Evolutionary conservation across 1,140 invertebrate species (phyloP), one percentile per base, ranked within the genome.

Genomic region (Hypothenemus hampei): DNA sequence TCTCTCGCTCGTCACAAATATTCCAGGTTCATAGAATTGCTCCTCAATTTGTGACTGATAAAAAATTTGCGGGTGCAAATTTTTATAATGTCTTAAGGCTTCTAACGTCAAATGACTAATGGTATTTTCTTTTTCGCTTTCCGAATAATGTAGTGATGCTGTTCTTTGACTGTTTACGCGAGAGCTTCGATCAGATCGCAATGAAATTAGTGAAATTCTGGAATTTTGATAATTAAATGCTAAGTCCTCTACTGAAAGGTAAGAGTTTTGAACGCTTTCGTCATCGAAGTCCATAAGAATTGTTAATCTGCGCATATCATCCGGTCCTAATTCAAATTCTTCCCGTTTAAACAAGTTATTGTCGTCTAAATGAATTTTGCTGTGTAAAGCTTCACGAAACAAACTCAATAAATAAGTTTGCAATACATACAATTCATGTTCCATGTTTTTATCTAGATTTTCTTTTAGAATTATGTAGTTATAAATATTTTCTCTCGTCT

Each of bases 11-110:
- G 67, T 62, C 6, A 51, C 40, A 21, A 62, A 61, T 11, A 69
- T 65, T 11, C 65, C 65, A 7, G 62, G 57, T 47, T 63, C 59
- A 24, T 66, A 67, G 3, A 63, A 41, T 13, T 54, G 56, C 44
- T 69, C 67, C 53, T 69, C 67, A 11, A 69, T 61, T 49, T 62
- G 60, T 1, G 64, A 63, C 37, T 69, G 65, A 21, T 57, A 48
- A 45, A 66, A 69, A 46, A 64, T 64, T 36, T 61, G 62, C 15
- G 54, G 41, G 39, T 69, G 65, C n/a, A 41, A 36, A 11, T 57
- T 57, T 55, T 62, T 65, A 23, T 67, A 69, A 33, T 69, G 55
- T 18, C 60, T 52, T 19, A 65, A 37, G 8, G 58, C 58, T 39
- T 64, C 62, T 23, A 64, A 45, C 4, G 64, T 63, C 39, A 64